Percentiles rank a stretch among this genome's conserved stretches.
Conservation (phyloP, 1,140 invertebrate species). For the Pseudomyrmex gracilis region DNA sequence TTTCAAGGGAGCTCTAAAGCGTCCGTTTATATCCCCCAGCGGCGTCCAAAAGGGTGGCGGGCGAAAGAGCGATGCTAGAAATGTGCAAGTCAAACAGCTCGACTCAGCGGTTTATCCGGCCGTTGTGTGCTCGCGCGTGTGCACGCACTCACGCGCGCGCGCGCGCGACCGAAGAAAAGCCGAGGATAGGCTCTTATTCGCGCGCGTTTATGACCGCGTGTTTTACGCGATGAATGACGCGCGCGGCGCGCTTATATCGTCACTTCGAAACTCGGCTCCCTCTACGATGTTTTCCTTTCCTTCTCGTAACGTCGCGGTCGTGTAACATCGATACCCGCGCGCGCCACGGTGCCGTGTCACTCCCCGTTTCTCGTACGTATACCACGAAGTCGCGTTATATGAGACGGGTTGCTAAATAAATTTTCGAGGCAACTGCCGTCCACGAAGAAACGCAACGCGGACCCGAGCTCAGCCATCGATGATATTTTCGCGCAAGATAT, state of each 20-base stretch:
- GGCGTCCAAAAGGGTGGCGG: conserved; percentile 63
- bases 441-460: conserved; percentile 22
- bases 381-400: neutral
- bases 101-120: conserved; percentile 81
- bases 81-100: conserved; percentile 84
- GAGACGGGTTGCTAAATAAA: conserved; percentile 69
- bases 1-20: conserved; percentile 79
- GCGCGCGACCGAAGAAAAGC: neutral
- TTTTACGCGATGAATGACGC: conserved; percentile 47
- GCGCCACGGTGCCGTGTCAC: neutral
- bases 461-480: conserved; percentile 6
- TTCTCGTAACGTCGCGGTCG: neutral
- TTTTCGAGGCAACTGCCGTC: conserved; percentile 61
- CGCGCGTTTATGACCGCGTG: conserved; percentile 60
- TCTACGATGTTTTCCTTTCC: neutral
- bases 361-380: conserved; percentile 1
- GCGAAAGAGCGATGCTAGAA: conserved; percentile 75
- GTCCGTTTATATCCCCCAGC: conserved; percentile 76
- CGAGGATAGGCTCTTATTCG: neutral
- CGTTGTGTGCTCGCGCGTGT: conserved; percentile 40
- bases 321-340: conserved; percentile 27
- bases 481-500: neutral
- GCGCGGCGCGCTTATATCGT: conserved; percentile 4
- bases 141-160: conserved; percentile 11
- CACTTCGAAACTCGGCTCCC: neutral